Base-by-base conservation (phyloP, 2,797 vertebrate genomes). In the Malacoctenus gilli region DNA sequence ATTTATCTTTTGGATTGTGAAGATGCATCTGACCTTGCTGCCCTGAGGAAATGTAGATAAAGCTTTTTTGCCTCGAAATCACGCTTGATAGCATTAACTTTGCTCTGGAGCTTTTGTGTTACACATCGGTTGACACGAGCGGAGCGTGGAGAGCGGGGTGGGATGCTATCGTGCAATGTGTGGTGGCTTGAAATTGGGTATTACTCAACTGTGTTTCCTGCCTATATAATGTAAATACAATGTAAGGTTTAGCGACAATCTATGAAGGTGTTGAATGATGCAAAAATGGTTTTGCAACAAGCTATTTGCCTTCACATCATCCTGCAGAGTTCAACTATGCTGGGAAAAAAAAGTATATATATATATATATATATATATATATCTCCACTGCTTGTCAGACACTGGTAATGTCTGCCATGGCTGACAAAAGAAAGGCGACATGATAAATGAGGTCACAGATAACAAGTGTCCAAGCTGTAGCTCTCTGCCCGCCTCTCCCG, bases 1-100 rank as follows among this genome's bases (percentile, higher is more conserved):
- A 80, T 88, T 88, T 88, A 84, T 89, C 78, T 78, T 81, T 68
- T 43, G 67, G 80, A 79, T 78, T 79, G 81, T 72, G 64, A 77
- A 70, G 79, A 87, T 77, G 69, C 66, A 75, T 79, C 75, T 83
- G 79, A 85, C 82, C 81, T 79, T 79, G 78, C 47, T 70, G 70
- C 67, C 80, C 79, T 30, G 77, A 83, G 78, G 81, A 84, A 89
- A 86, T 62, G 65, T 77, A 82, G 82, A 85, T 83, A 82, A 72
- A 77, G 73, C 51, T 63, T 75, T n/a, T 83, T 56, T 43, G 51
- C 64, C 69, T 68, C 59, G 21, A 51, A 77, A 83, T 79, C 70
- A 74, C 34, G 67, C 61, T 38, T 79, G 65, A 81, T 64, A 58
- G 63, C 68, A 68, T 69, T 72, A 79, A 68, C 58, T 66, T 71